Evolutionary conservation across 2,113 vertebrate species (phyloP), one percentile per base, ranked within the genome.

Genomic region (Chaetorhynchus papuensis): DNA sequence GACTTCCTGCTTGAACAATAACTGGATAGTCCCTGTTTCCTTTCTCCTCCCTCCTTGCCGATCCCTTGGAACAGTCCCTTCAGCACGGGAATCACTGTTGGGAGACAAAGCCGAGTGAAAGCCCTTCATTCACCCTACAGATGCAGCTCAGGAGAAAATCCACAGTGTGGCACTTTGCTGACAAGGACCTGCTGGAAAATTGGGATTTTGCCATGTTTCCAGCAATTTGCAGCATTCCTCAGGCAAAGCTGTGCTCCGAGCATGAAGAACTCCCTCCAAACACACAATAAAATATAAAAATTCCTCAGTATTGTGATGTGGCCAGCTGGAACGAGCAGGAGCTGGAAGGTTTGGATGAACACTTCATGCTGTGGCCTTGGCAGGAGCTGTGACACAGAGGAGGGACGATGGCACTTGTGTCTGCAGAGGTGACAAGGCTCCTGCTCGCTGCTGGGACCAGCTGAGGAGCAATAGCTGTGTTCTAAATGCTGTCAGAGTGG

Each of bases 261-360:
- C 9, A 1, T 44, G 63, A 76, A 60, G 30, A 83, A 5, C 35
- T 60, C 41, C 41, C 30, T 76, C 33, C 35, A 37, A 39, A 59
- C 5, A 28, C 23, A 2, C 6, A 6, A 19, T 1, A 5, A 64
- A 64, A 9, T 9, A 4, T 2, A 8, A 33, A 70, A 80, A 54
- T 47, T 24, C 27, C 35, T 68, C 3, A 0, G 1, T 10, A 9
- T 53, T 1, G 0, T 4, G 21, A n/a, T 2, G 3, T 0, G 2
- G 61, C 47, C 3, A 1, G 13, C n/a, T 66, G 21, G 59, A 83
- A 44, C 0, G 30, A 60, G 69, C 37, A 19, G 24, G 69, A 65
- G 12, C 28, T 39, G 22, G 9, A 37, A 24, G 30, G 5, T 60
- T 60, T 76, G 28, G 42, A 4, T 7, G n/a, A 47, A 10, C 1